Evolutionary conservation across 1,140 invertebrate species (phyloP).

Genomic region (Bombus polaris): DNA sequence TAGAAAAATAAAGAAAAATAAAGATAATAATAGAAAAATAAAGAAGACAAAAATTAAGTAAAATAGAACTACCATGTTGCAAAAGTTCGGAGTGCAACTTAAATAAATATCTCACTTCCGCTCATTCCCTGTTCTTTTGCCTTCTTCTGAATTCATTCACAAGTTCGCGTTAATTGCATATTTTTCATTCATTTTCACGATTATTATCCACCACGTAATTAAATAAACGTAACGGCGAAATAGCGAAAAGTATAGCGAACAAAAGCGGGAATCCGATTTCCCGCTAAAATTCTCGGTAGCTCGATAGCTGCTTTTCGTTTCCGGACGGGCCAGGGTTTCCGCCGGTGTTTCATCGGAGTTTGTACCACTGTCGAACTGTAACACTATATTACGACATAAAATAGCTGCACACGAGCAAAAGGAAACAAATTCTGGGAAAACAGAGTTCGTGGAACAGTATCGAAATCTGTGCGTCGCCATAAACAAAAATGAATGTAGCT

Average conservation of each 20-base stretch:
- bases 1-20: too few species aligned
- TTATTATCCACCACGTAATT: neutral
- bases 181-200: neutral
- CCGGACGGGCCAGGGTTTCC: constrained; percentile 17
- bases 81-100: too few species aligned
- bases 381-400: constrained; percentile 41
- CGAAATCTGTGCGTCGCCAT: neutral
- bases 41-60: neutral
- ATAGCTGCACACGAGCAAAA: constrained; percentile 14
- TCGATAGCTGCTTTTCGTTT: constrained; percentile 28
- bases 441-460: neutral
- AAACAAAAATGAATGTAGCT: constrained; percentile 18
- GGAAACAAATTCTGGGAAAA: constrained; percentile 38
- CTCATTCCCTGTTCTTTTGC: neutral
- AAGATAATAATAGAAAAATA: too few species aligned
- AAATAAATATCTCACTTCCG: too few species aligned
- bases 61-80: neutral
- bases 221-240: constrained; percentile 24
- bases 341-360: constrained; percentile 29
- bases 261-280: constrained; percentile 36
- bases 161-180: neutral
- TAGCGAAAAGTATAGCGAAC: constrained; percentile 5
- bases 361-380: constrained; percentile 25
- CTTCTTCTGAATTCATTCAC: neutral
- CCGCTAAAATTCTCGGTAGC: constrained; percentile 26